Percentiles rank a stretch among this genome's conserved stretches.
phyloP scores from a whole-genome alignment of 2,888 invertebrate species.

The Pyrrhia umbra region DNA sequence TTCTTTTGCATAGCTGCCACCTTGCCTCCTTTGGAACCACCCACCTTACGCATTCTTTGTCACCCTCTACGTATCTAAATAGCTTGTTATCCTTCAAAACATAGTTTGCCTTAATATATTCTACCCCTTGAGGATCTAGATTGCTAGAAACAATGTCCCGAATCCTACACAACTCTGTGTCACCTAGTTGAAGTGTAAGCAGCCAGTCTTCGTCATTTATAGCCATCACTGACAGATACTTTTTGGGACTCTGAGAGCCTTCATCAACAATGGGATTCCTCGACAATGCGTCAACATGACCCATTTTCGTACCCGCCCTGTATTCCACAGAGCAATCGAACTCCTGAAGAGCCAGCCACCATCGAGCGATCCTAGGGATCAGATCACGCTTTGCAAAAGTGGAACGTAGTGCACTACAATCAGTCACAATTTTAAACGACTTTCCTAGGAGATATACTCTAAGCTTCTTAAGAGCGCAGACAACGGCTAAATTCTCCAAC shows the following conservation, averaged over 20 bases:
- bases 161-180: conserved; percentile 8
- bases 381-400: too few species aligned
- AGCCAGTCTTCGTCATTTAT: conserved; percentile 8
- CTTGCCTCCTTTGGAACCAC: conserved; percentile 21
- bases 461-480: too few species aligned
- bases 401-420: too few species aligned
- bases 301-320: too few species aligned
- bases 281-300: conserved; percentile 10
- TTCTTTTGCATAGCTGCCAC: conserved; percentile 9
- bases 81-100: background rate
- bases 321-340: too few species aligned
- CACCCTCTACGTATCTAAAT: background rate
- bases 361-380: too few species aligned
- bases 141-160: conserved; percentile 3
- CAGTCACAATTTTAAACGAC: too few species aligned
- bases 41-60: background rate
- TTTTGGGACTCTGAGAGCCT: background rate
- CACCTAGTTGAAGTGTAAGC: conserved; percentile 10
- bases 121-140: background rate
- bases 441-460: too few species aligned
- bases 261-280: background rate
- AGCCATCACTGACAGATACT: conserved; percentile 4
- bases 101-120: conserved; percentile 6
- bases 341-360: too few species aligned
- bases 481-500: background rate